These are phyloP conservation scores for Biston betularia DNA, from an alignment of 2,888 invertebrate species.

Conservation along the genomic window DNA sequence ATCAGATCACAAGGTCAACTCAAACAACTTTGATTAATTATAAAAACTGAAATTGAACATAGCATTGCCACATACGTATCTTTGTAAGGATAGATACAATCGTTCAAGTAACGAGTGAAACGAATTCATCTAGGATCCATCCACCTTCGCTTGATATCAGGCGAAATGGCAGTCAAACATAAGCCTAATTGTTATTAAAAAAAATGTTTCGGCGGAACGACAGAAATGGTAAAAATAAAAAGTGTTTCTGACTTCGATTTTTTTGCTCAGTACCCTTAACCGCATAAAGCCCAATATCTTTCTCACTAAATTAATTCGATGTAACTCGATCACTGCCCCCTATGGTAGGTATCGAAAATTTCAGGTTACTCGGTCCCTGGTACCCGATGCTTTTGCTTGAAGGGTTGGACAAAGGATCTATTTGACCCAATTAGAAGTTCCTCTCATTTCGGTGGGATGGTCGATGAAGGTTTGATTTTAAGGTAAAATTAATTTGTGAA, in stretches of 20 bases:
- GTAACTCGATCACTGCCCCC: conserved; percentile 42
- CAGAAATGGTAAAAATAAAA: too few relatives aligned
- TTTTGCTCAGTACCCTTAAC: too few relatives aligned
- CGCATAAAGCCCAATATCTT: background rate
- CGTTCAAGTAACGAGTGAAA: too few relatives aligned
- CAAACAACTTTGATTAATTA: background rate
- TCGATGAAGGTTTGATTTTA: conserved; percentile 31
- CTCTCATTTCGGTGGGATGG: conserved; percentile 17
- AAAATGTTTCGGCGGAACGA: too few relatives aligned
- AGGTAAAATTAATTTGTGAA: conserved; percentile 36
- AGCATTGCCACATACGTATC: background rate
- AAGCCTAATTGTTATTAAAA: too few relatives aligned
- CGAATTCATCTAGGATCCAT: too few relatives aligned
- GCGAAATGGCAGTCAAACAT: too few relatives aligned
- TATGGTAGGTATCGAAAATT: conserved; percentile 38
- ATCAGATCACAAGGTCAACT: conserved; percentile 24
- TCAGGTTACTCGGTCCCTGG: conserved; percentile 12
- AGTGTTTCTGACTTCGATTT: too few relatives aligned
- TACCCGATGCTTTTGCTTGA: conserved; percentile 37
- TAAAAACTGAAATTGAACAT: background rate
- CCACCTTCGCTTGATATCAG: too few relatives aligned
- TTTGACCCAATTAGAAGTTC: conserved; percentile 58
- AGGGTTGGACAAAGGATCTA: conserved; percentile 51
- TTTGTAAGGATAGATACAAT: too few relatives aligned
- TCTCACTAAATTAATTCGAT: conserved; percentile 30